Evolutionary conservation across 2,113 vertebrate genomes (phyloP), one percentile per base, ranked within the genome.

Genomic region (Protobothrops flavoviridis): DNA sequence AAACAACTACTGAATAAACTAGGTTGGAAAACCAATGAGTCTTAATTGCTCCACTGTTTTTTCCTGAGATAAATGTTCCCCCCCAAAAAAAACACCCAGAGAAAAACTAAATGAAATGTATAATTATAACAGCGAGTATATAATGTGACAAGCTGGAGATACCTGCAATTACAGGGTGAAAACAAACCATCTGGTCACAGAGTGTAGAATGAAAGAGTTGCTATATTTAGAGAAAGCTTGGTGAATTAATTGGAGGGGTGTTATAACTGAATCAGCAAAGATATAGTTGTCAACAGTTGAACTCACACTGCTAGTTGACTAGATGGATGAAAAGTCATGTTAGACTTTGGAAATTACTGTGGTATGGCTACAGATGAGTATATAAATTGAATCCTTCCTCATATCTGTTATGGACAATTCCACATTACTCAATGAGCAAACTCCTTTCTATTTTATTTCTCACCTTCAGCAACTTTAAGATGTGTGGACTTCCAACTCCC

Each of bases 201-300:
- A 48, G 53, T 89, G 45, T 45, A 85, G 39, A 48, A 93, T 93
- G n/a, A 89, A 89, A 48, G 39, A 56, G 69, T 50, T 89, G 57
- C 91, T 92, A 88, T 88, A 92, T 87, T 59, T 52, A 92, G 57
- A 92, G 91, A 92, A 74, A 87, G 43, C 43, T n/a, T 85, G 59
- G 45, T 57, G 81, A 57, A 85, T 50, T 87, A 59, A 69, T 24
- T 69, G 57, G 15, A 92, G 43, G 39, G 39, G 33, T 53, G 48
- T 56, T 88, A 74, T 52, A 74, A 61, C 91, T 92, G 86, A 88
- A 52, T 55, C 59, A 92, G 69, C 59, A 74, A 61, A 29, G 86
- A 74, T 69, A 33, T 88, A 53, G 12, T 39, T 85, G 39, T 48
- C 86, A 92, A 55, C 59, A 88, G 85, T 33, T 88, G 86, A 88